Percentiles rank a stretch among this genome's conserved stretches.
Conservation (phyloP, 2,797 vertebrate genomes). For the Steatocranus sp. region DNA sequence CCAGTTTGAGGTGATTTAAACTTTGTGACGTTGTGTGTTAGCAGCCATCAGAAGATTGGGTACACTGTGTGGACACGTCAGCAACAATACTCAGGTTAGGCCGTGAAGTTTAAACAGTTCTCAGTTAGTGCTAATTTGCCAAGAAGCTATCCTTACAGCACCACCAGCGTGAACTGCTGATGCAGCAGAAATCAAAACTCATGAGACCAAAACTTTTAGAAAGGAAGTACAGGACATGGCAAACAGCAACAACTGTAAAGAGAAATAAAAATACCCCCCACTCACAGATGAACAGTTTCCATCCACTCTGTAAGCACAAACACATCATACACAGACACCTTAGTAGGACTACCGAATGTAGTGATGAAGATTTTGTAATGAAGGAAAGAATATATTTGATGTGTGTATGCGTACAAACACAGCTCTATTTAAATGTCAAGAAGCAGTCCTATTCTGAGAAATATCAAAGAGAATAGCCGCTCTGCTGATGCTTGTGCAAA, state of each 20-base stretch:
- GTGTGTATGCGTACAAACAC: neutral
- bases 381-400: neutral
- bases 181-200: neutral
- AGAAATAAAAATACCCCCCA: neutral
- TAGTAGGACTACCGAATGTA: neutral
- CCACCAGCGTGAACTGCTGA: neutral
- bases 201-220: neutral
- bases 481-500: neutral
- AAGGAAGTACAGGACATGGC: neutral
- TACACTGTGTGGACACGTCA: neutral
- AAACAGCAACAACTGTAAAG: neutral
- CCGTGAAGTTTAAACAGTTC: neutral
- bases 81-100: neutral
- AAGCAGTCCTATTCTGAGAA: neutral
- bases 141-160: neutral
- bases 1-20: neutral
- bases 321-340: neutral
- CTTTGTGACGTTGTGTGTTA: neutral
- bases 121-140: neutral
- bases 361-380: neutral
- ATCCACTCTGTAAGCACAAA: neutral
- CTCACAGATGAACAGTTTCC: neutral
- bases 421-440: neutral
- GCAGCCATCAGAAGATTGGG: neutral
- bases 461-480: neutral